Base-by-base conservation (phyloP, 64 coral and sea anemone species). In the Montipora capricornis region DNA sequence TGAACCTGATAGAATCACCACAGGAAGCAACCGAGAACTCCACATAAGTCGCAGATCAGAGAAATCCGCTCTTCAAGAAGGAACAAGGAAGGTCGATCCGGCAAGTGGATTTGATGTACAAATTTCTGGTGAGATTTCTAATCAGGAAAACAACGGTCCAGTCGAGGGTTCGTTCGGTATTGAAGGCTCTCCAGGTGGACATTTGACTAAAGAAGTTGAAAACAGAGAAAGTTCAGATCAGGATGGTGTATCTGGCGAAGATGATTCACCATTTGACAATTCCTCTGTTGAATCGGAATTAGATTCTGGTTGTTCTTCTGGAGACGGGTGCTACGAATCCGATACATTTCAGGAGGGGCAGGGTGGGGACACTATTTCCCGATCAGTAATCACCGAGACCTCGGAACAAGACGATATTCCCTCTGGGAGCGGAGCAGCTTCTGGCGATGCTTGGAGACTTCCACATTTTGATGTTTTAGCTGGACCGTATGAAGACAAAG, bases 221-320 rank as follows among this genome's bases (percentile, higher is more conserved):
- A 11, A 12, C 8, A 46, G 62, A 13, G 68, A 64, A 22, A n/a
- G 60, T 20, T 85, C 82, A 12, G 60, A 5, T 48, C 1, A 71
- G 64, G 46, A 85, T 70, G 16, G 13, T 64, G 17, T 37, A 49
- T 85, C 82, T 7, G 82, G 82, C 20, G 82, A 85, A 70, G 82
- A 85, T 49, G 82, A 85, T 15, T 29, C 82, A 73, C 82, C 82
- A n/a, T 85, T 85, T 9, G 82, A 85, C 10, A 85, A 37, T 71
- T 85, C 82, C 29, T 85, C 82, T 46, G 29, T 64, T 69, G 82
- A 71, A 1, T 85, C 82, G 13, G 82, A 85, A 70, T 85, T 47
- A 3, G 82, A 85, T 51, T 85, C 82, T 46, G 82, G 82, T 49
- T 85, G 82, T 6, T 85, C 82, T 71, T 85, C 82, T 64, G 82